A percentile compares a stretch with the other conserved stretches of the same genome.
These are phyloP conservation scores for Hypomecis atomaria DNA, from an alignment of 2,888 invertebrate species.

Conservation along the genomic window DNA sequence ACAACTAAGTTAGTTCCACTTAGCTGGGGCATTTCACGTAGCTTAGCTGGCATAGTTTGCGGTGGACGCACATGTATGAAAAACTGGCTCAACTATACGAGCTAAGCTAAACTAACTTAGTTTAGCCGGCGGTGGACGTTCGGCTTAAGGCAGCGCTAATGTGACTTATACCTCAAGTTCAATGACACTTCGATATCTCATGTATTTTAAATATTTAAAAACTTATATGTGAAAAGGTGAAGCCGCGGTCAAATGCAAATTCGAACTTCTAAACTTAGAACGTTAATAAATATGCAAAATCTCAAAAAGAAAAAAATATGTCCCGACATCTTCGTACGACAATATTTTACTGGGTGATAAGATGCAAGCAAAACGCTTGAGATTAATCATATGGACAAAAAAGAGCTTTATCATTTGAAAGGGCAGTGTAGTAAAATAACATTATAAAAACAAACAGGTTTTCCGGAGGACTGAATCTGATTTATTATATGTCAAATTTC, in stretches of 20 bases:
- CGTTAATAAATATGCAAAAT: not conserved
- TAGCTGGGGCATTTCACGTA: no score
- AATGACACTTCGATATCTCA: not conserved
- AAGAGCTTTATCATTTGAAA: conserved; percentile 5
- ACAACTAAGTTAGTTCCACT: no score
- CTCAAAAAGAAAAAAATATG: not conserved
- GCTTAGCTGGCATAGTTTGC: no score
- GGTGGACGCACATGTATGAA: no score
- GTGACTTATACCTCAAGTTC: not conserved
- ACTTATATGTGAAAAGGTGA: conserved; percentile 8
- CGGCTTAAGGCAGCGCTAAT: no score
- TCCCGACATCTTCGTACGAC: not conserved
- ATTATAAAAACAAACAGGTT: not conserved
- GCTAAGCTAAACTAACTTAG: no score
- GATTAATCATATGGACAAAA: conserved; percentile 6
- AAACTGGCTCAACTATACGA: no score
- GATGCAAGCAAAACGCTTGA: not conserved
- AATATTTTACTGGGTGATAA: not conserved
- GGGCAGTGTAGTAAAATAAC: not conserved
- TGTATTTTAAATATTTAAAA: not conserved
- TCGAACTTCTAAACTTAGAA: not conserved
- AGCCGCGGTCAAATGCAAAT: conserved; percentile 11
- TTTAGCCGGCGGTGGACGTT: no score
- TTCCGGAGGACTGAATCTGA: not conserved
- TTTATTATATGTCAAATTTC: not conserved